Evolutionary conservation across 1,140 invertebrate species (phyloP).

Genomic region (Cephus cinctus): DNA sequence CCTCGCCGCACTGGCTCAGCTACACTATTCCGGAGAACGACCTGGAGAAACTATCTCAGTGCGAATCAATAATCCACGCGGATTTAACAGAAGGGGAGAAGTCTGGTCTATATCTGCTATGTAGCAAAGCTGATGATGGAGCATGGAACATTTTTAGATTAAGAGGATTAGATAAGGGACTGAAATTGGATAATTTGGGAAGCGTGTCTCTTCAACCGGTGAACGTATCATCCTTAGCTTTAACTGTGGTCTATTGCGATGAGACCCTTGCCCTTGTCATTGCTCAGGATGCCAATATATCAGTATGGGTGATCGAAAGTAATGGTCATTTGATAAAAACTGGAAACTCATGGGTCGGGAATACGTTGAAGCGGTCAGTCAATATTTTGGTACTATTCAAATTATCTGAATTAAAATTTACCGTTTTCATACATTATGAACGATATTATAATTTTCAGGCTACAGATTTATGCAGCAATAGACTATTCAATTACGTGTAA

Average conservation of each 20-base stretch:
- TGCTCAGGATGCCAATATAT: not conserved
- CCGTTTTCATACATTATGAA: not conserved
- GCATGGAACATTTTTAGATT: not conserved
- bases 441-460: not conserved
- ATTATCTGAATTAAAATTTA: not conserved
- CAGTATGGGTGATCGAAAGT: constrained; percentile 2
- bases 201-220: not conserved
- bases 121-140: not conserved
- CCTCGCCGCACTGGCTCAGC: not conserved
- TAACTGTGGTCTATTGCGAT: not conserved
- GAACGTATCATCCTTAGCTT: not conserved
- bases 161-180: not conserved
- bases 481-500: not conserved
- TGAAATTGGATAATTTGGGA: not conserved
- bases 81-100: not conserved
- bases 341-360: constrained; percentile 2
- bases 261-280: not conserved
- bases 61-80: not conserved
- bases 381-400: not conserved
- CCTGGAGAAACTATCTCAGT: not conserved
- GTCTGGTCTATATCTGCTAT: not conserved
- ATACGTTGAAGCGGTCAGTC: not conserved
- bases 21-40: not conserved
- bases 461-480: not conserved
- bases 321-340: not conserved